Evolutionary conservation across 35 echinoderm and acorn worm species (phyloP).

Genomic region (Heliocidaris tuberculata): DNA sequence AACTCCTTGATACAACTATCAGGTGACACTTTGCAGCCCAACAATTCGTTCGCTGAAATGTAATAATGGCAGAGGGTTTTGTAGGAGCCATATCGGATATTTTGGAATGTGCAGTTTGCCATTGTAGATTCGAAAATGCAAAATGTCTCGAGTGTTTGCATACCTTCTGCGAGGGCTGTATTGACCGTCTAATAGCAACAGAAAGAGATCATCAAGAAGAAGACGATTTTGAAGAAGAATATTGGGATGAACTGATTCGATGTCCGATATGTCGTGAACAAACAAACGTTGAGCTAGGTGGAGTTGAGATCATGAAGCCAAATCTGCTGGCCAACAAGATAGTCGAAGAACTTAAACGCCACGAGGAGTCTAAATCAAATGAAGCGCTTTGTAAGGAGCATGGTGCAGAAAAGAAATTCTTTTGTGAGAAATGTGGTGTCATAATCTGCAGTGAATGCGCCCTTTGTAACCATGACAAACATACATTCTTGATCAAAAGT

Average conservation of each 20-base stretch:
- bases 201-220: not conserved
- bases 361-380: not conserved
- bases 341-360: not conserved
- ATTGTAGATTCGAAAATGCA: not conserved
- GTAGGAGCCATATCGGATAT: not conserved
- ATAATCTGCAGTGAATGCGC: not conserved
- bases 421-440: not conserved
- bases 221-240: not conserved
- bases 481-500: not conserved
- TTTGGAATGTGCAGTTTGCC: not conserved
- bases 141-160: not conserved
- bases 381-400: not conserved
- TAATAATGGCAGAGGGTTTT: not conserved
- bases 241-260: not conserved
- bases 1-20: too few species aligned
- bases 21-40: too few species aligned
- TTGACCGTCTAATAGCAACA: not conserved
- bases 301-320: not conserved
- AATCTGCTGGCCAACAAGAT: not conserved
- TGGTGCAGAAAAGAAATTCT: not conserved
- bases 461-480: not conserved
- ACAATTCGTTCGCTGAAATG: too few species aligned
- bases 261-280: not conserved
- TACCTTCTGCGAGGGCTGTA: not conserved
- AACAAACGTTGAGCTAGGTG: not conserved